Conservation (phyloP, 2,113 vertebrate species). For the Acrocephalus kingi region DNA sequence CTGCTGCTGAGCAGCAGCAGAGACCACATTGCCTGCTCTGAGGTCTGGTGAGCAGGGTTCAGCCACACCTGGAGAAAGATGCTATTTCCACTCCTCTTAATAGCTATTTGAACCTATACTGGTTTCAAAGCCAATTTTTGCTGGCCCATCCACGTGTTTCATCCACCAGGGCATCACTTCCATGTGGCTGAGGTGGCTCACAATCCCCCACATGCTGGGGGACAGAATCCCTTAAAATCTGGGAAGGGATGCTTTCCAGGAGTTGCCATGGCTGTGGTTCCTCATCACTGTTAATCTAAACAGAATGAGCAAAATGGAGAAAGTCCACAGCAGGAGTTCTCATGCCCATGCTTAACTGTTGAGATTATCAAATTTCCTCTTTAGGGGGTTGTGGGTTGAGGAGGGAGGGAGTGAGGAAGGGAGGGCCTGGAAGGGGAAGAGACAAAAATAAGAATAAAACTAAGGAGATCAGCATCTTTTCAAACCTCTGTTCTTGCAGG, state of each 20-base stretch:
- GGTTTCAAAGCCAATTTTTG: not conserved
- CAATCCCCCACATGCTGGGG: not conserved
- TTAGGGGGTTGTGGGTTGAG: not conserved
- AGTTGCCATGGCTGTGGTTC: not conserved
- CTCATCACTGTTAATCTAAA: not conserved
- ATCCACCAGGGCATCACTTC: not conserved
- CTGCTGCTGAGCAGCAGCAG: not conserved
- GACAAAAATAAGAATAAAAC: not conserved
- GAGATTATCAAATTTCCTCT: not conserved
- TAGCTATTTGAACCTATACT: not conserved
- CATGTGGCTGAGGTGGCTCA: accelerated
- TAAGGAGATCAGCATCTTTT: not conserved
- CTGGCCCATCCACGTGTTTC: not conserved
- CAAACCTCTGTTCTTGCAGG: not conserved
- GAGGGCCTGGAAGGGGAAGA: not conserved
- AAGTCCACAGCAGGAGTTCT: not conserved
- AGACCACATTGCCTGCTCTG: not conserved
- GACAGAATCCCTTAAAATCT: not conserved
- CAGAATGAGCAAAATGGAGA: not conserved
- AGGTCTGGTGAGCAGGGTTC: not conserved
- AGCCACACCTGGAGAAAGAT: not conserved
- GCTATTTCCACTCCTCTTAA: not conserved
- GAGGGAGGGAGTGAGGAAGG: not conserved
- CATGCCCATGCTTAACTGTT: not conserved
- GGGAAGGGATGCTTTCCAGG: not conserved